A percentile compares a stretch with the other conserved stretches of the same genome.
phyloP scores from a whole-genome alignment of 2,888 invertebrate genomes.

The Eustalomyia histrio region DNA sequence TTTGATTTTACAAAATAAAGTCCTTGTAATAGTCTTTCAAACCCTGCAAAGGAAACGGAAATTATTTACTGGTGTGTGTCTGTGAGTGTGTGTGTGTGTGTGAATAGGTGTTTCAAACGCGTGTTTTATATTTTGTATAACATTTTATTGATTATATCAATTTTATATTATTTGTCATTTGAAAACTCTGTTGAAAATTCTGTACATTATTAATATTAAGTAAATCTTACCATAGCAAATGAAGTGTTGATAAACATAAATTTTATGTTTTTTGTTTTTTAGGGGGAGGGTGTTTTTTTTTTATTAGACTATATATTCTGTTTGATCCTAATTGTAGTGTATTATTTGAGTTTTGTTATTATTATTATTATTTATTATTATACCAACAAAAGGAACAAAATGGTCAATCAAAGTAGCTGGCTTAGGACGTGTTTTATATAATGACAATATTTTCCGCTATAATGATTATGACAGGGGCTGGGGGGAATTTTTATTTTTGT shows the following conservation, averaged over 20 bases:
- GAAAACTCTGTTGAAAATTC: neutral
- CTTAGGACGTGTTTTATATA: neutral
- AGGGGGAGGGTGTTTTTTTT: neutral
- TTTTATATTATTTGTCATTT: conserved; percentile 40
- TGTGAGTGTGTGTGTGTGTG: neutral
- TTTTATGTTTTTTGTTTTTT: conserved; percentile 14
- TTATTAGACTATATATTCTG: conserved; percentile 18
- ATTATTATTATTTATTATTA: conserved; percentile 27
- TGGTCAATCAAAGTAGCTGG: conserved; percentile 60
- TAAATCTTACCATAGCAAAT: conserved; percentile 35
- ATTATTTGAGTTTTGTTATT: conserved; percentile 51
- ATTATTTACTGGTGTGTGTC: neutral
- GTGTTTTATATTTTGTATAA: neutral
- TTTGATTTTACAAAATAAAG: too few relatives aligned
- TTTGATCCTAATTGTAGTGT: conserved; percentile 63
- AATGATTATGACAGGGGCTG: conserved; percentile 54
- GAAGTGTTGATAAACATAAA: conserved; percentile 45
- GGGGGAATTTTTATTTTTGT: conserved; percentile 35
- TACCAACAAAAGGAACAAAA: conserved; percentile 35
- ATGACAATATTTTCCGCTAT: conserved; percentile 44
- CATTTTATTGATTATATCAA: conserved; percentile 42
- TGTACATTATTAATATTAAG: neutral
- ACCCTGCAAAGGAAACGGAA: conserved; percentile 26
- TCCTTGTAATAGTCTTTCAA: conserved; percentile 7
- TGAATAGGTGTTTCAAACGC: neutral